Evolutionary conservation across 2,888 invertebrate species (phyloP).

Genomic region (Tolmerus cingulatus): DNA sequence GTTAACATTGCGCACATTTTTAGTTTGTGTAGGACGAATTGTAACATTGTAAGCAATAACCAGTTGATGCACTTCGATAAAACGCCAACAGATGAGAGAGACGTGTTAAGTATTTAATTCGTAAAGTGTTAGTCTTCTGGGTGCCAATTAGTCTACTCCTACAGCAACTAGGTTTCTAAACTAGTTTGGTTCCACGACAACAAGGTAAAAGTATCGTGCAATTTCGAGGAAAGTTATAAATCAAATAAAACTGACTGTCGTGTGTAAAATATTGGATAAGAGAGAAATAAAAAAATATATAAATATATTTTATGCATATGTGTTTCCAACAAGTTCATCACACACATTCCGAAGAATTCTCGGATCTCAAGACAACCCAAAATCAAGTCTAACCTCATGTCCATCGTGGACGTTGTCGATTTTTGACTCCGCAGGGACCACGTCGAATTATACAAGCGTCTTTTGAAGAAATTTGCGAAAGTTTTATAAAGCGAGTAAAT

Average conservation of each 20-base stretch:
- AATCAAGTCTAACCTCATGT: constrained; percentile 53
- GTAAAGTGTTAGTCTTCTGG: neutral
- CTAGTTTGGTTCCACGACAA: neutral
- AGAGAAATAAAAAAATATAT: neutral
- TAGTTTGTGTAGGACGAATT: neutral
- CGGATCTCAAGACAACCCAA: constrained; percentile 30
- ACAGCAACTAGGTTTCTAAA: neutral
- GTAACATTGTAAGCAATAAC: neutral
- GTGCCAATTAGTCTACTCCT: neutral
- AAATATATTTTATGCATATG: neutral
- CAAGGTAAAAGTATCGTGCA: neutral
- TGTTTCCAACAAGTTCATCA: neutral
- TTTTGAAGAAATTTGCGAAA: constrained; percentile 41
- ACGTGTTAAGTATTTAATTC: neutral
- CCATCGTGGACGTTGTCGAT: constrained; percentile 52
- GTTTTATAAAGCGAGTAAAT: neutral
- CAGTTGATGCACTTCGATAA: neutral
- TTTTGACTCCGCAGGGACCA: constrained; percentile 54
- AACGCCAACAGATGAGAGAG: neutral
- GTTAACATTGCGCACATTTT: neutral
- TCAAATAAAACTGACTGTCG: neutral
- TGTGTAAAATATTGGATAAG: neutral
- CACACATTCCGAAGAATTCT: neutral
- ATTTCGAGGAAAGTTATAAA: neutral
- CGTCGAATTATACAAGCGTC: constrained; percentile 53